Evolutionary conservation across 2,888 invertebrate genomes (phyloP), one percentile per base, ranked within the genome.

Genomic region (Patella pellucida): DNA sequence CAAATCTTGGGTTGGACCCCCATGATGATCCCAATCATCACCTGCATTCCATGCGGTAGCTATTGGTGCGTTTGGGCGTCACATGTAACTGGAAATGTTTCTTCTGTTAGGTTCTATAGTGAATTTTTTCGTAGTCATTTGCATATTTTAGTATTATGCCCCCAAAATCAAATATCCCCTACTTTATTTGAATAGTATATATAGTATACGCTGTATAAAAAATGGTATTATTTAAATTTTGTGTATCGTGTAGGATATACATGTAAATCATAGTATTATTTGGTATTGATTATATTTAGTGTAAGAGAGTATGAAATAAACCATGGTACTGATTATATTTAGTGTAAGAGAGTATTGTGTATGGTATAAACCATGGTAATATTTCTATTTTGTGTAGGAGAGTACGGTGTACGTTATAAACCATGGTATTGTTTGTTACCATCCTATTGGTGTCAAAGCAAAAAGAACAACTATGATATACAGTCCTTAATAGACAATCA

Each of bases 321-420:
- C 94, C 95, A 0, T 94, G 94, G 92, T 96, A 95, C 90, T 95
- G 94, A n/a, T 85, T 93, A 78, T 92, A 69, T 16, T 50, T 50
- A 70, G 89, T 89, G n/a, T 88, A 95, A 95, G 94, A 90, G 95
- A 95, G 88, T 94, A 95, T 89, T 96, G 96, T 41, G 93, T 94
- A n/a, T 94, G 94, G 86, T 93, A 94, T 82, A 93, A 94, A 79
- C 94, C 95, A 0, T 94, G 94, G 92, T 96, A 95, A 90, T 95
- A 94, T 85, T 93, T 96, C 78, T 92, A 69, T 16, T 50, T 50
- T 71, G 89, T 89, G n/a, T 88, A 95, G 95, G 94, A 90, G 95
- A 95, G 88, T 94, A 95, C 89, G 96, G 96, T 41, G 93, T 94
- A 16, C 94, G 94, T 86, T 93, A 94, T 82, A 93, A 94, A 79